Evolutionary conservation across 2,888 invertebrate genomes (phyloP).

Genomic region (Tryphoninae sp.): DNA sequence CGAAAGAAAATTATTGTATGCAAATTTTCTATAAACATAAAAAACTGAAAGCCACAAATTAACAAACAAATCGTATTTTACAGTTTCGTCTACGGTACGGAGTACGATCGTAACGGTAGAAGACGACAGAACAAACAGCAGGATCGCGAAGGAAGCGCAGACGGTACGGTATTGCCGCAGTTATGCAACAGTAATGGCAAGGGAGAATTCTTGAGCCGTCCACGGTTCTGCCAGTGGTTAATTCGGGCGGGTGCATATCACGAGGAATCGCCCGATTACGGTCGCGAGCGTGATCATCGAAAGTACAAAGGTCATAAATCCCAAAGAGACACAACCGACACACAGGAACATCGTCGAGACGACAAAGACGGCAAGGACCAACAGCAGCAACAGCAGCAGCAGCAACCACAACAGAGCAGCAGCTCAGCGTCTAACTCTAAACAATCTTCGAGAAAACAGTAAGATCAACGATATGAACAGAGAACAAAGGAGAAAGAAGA

Average conservation of each 20-base stretch:
- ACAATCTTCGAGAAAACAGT: constrained; percentile 63
- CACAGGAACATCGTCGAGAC: constrained; percentile 68
- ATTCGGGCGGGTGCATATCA: constrained; percentile 71
- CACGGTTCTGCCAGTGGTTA: constrained; percentile 69
- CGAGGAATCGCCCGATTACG: constrained; percentile 71
- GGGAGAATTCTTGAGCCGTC: constrained; percentile 70
- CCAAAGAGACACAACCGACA: constrained; percentile 70
- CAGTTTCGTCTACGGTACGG: constrained; percentile 71
- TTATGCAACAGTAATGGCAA: constrained; percentile 73
- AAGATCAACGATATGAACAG: constrained; percentile 65
- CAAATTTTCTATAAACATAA: too few relatives aligned
- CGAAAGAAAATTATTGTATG: too few relatives aligned
- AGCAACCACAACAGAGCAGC: constrained; percentile 8
- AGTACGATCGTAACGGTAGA: constrained; percentile 73
- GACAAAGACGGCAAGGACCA: constrained; percentile 69
- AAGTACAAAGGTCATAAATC: constrained; percentile 76
- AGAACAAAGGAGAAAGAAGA: constrained; percentile 13
- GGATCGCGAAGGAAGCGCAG: constrained; percentile 69
- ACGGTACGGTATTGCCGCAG: constrained; percentile 75
- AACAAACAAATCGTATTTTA: background rate
- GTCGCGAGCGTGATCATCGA: constrained; percentile 73
- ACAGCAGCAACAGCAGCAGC: constrained; percentile 48
- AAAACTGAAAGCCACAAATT: too few relatives aligned
- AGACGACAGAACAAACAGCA: constrained; percentile 73
- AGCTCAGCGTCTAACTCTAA: constrained; percentile 57